phyloP scores from a whole-genome alignment of 2,797 vertebrate genomes.

The Sternarchorhynchus goeldii region DNA sequence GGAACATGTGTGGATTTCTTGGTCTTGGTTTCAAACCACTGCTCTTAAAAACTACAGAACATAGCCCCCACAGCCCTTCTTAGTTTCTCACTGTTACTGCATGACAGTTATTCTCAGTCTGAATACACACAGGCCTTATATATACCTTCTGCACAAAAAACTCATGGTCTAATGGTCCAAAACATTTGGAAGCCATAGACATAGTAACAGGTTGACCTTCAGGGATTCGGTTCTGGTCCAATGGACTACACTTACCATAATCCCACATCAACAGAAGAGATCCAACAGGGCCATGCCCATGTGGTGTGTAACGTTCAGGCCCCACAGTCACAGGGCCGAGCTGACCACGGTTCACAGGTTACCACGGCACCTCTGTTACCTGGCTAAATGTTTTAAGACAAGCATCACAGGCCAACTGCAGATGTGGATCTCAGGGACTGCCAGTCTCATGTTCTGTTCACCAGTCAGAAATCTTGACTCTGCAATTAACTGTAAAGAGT shows the following conservation, averaged over 20 bases:
- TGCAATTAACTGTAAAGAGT: not conserved
- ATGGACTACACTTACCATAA: constrained; percentile 22
- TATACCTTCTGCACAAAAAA: constrained; percentile 33
- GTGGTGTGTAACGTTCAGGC: not conserved
- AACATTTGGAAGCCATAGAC: constrained; percentile 30
- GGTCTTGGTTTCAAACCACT: constrained; percentile 7
- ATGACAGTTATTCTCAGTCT: not conserved
- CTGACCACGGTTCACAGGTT: constrained; percentile 1
- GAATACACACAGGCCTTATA: constrained; percentile 19
- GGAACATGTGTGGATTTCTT: constrained; percentile 5
- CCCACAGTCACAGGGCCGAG: constrained; percentile 30
- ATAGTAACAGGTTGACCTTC: constrained; percentile 25
- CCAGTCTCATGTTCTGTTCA: not conserved
- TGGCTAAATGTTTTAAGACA: constrained; percentile 61
- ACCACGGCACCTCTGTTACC: constrained; percentile 13
- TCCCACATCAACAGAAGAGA: not conserved
- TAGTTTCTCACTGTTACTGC: constrained; percentile 23
- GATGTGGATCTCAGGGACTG: not conserved
- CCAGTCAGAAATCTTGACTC: not conserved
- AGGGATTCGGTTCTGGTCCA: not conserved
- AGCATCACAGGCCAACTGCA: constrained; percentile 20
- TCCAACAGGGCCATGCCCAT: not conserved
- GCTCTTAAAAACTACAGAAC: not conserved
- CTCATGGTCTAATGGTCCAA: not conserved
- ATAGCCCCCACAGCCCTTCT: not conserved